Base-by-base conservation (phyloP, 2,797 vertebrate species). In the Gastrophryne carolinensis region DNA sequence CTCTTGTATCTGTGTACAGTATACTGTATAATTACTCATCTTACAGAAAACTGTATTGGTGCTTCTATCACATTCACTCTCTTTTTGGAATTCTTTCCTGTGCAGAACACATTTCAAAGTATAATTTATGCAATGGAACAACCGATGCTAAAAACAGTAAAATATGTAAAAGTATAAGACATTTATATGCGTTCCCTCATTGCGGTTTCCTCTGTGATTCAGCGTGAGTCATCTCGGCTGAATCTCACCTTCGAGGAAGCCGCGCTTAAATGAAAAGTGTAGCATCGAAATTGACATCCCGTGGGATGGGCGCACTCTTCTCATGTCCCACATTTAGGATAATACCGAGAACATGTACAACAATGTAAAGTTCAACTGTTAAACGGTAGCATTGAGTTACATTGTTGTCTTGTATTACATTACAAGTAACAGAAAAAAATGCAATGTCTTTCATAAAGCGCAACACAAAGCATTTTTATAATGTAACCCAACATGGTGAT, bases 271-370 rank as follows among this genome's bases (percentile, higher is more conserved):
- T 50, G 50, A 66, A 75, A 63, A 69, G 56, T 29, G 37, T 12
- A 34, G 21, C 50, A 76, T 69, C 44, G 69, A 63, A 62, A 54
- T 6, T 76, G 73, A 62, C 73, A 63, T 50, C 73, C 35, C 41
- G 19, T 26, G 73, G 57, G 65, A 70, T 50, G 13, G 8, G 17
- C 27, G 47, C 44, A 32, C 27, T 32, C 54, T n/a, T 26, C 67
- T 75, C 54, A 35, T 60, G 73, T 52, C 2, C 63, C 32, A 69
- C 34, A 15, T 76, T 69, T 63, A 62, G 65, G 73, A 68, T 76
- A 76, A 69, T 69, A 69, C 54, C 23, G 17, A 44, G 65, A 62
- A 39, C 56, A 75, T 62, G 54, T 62, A 53, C 50, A 62, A 49
- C 64, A 75, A 68, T 61, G 23, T 50, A 41, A 60, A n/a, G 44